Base-by-base conservation (phyloP, 2,888 invertebrate genomes). In the Eupithecia tripunctaria region DNA sequence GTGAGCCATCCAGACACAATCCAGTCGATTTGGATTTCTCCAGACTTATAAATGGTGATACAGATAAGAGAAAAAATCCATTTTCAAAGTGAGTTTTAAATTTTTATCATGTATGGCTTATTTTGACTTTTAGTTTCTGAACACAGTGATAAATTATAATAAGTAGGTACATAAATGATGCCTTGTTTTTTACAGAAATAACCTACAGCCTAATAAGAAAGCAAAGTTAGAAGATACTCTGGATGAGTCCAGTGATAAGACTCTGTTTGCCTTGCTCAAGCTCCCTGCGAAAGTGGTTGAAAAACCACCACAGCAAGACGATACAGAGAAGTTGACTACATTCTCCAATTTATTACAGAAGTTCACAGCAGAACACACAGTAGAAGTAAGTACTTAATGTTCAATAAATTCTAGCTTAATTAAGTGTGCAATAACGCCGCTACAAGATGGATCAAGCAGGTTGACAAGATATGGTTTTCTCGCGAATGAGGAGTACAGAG, bases 61-160 rank as follows among this genome's bases (percentile, higher is more conserved):
- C 95, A 29, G 95, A 95, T 67, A 97, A 97, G 85, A 95, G 97
- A 68, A 97, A 96, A 85, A 97, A 97, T 89, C 97, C 97, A 12
- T 98, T 97, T 91, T 92, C 95, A 29, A 96, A 95, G 95, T 95
- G 87, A 88, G 95, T 85, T 10, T 12, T 10, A 32, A 5, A 43
- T 43, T 18, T 1, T 51, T 10, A 3, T 12, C 1, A 4, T 1
- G 32, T 41, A 43, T 51, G 51, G 21, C 25, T 51, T 0, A 51
- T 21, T 43, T 51, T 51, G 12, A 21, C 3, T 56, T 56, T 56
- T 21, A 51, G 12, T 25, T 56, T 2, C 51, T 14, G 14, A 12
- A 56, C 12, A 12, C 12, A 56, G 36, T 4, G 6, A 43, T 43
- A 43, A 18, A 18, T 2, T 1, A 18, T 47, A 21, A n/a, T n/a